Evolutionary conservation across 2,113 vertebrate species (phyloP), one percentile per base, ranked within the genome.

Genomic region (Oxygymnocypris stewartii): DNA sequence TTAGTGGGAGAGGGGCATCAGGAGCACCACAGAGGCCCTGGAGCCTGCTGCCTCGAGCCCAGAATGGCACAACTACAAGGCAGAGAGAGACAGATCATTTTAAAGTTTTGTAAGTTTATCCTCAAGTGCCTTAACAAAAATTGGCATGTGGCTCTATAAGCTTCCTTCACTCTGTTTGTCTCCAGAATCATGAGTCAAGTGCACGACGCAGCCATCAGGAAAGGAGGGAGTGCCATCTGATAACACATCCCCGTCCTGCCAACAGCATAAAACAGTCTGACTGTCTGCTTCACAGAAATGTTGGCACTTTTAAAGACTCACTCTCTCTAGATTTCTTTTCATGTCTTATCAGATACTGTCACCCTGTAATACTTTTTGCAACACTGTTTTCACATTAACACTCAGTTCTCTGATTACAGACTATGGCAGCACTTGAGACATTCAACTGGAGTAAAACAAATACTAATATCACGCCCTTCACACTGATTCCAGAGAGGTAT

Each of bases 1-100:
- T 95, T 93, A 97, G 97, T 99, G 98, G 98, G 98, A 98, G 98
- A 98, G 98, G 98, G 97, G 96, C 98, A 99, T 99, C 98, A 99
- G 98, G 98, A 99, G 94, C 98, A 99, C 98, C 98, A 99, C 98
- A 96, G 97, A 99, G 98, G 97, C 97, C 98, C 97, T 14, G 97
- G 98, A 95, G 97, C 95, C 91, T 95, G 95, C 96, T 96, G 96
- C 95, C 95, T 96, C 93, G 96, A 95, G 94, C 95, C 96, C 92
- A 94, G 94, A 93, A 97, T 95, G 92, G 96, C 95, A 92, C 96
- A 96, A 94, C 98, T 98, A 95, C 88, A 94, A 54, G 8, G 81
- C 93, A 88, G 57, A 82, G 16, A 78, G 3, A 84, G 6, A 91
- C 44, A 89, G 44, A 86, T 59, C 2, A 79, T 10, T 44, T 67